These are phyloP conservation scores for Pogoniulus pusillus DNA, from an alignment of 2,797 vertebrate genomes.

Conservation along the genomic window DNA sequence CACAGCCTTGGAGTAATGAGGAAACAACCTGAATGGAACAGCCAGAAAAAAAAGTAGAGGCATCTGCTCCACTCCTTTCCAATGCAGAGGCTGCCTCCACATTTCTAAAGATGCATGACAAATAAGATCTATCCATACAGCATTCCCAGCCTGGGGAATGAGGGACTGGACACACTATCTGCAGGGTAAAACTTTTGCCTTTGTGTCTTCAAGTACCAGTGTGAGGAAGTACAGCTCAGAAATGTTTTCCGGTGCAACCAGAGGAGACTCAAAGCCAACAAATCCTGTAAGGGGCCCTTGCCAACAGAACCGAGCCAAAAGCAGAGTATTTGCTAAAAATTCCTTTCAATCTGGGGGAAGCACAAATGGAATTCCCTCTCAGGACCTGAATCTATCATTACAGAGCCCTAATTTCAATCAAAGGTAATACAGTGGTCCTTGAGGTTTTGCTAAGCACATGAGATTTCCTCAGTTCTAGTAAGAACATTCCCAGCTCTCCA, in stretches of 20 bases:
- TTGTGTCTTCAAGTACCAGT: not conserved
- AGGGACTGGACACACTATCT: not conserved
- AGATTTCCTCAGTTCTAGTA: not conserved
- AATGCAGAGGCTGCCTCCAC: not conserved
- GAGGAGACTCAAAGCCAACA: not conserved
- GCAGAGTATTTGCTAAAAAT: not conserved
- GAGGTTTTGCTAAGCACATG: not conserved
- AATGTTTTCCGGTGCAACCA: not conserved
- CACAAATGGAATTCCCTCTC: not conserved
- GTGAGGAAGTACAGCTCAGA: not conserved
- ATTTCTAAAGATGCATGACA: not conserved
- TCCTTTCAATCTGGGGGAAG: not conserved
- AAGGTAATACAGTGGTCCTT: not conserved
- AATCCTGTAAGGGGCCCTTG: not conserved
- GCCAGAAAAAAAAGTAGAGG: not conserved
- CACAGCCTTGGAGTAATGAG: conserved; percentile 16
- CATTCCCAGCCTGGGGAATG: not conserved
- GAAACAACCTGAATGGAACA: conserved; percentile 12
- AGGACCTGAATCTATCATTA: not conserved
- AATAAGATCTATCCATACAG: not conserved
- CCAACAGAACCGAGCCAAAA: not conserved
- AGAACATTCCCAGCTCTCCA: not conserved
- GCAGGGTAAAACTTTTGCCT: not conserved
- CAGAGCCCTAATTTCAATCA: not conserved
- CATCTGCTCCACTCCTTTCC: not conserved